A percentile compares a stretch with the other conserved stretches of the same genome.
Conservation (phyloP, 2,113 vertebrate species). For the Peromyscus maniculatus region DNA sequence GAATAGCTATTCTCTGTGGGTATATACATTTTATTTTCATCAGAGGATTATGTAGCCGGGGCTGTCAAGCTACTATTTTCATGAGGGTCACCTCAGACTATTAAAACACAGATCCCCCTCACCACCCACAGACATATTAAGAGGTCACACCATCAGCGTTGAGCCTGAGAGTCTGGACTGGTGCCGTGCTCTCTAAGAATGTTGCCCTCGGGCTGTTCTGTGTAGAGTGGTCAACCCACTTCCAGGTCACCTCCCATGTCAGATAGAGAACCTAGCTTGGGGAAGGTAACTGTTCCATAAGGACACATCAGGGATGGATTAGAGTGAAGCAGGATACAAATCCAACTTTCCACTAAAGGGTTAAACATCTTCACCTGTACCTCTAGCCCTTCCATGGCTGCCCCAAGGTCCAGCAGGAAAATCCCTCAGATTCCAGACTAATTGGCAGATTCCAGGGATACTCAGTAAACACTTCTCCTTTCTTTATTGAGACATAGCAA, state of each 20-base stretch:
- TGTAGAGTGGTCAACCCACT: neutral
- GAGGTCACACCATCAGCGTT: neutral
- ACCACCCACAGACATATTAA: neutral
- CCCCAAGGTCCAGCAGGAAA: conserved; percentile 73
- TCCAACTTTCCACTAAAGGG: neutral
- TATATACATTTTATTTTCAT: neutral
- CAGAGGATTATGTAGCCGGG: neutral
- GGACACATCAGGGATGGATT: neutral
- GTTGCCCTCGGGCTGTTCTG: neutral
- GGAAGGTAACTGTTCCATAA: neutral
- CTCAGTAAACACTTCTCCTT: conserved; percentile 68
- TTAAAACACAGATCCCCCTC: neutral
- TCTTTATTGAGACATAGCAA: conserved; percentile 57
- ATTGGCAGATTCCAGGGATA: conserved; percentile 78
- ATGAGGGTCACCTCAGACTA: neutral
- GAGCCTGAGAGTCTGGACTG: neutral
- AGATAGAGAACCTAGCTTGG: neutral
- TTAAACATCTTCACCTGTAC: conserved; percentile 62
- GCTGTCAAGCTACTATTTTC: neutral
- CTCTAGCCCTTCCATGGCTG: neutral
- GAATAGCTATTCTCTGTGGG: neutral
- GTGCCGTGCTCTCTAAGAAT: neutral
- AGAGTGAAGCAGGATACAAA: neutral
- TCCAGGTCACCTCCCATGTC: neutral
- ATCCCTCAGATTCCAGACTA: conserved; percentile 80